Conservation (phyloP, 1,140 invertebrate genomes). For the Vollenhovia emeryi region DNA sequence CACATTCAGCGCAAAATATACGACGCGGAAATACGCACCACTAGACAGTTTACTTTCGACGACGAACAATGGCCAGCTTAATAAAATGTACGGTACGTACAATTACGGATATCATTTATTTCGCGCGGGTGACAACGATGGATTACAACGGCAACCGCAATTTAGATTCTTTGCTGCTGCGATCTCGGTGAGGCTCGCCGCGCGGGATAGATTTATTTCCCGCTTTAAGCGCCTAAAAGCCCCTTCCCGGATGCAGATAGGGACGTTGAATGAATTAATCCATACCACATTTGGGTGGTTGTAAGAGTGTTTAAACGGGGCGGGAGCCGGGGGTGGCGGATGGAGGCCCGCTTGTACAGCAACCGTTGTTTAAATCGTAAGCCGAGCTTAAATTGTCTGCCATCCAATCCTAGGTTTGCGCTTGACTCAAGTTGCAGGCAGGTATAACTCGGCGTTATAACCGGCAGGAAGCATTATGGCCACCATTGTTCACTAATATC, state of each 20-base stretch:
- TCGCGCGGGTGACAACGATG: slow-evolving; percentile 56
- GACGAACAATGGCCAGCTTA: slow-evolving; percentile 53
- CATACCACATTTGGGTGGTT: slow-evolving; percentile 59
- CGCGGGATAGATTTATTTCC: slow-evolving; percentile 60
- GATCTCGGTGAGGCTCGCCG: slow-evolving; percentile 53
- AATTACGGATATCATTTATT: slow-evolving; percentile 61
- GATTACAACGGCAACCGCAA: slow-evolving; percentile 60
- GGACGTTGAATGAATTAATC: slow-evolving; percentile 62
- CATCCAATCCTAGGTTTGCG: slow-evolving; percentile 57
- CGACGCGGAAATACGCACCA: slow-evolving; percentile 28
- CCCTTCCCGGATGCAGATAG: slow-evolving; percentile 57
- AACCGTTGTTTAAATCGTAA: slow-evolving; percentile 62
- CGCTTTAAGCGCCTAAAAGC: slow-evolving; percentile 56
- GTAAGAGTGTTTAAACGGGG: slow-evolving; percentile 58
- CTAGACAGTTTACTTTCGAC: slow-evolving; percentile 48
- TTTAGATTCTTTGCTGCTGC: slow-evolving; percentile 58
- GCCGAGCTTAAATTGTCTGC: slow-evolving; percentile 61
- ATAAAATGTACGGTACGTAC: slow-evolving; percentile 51
- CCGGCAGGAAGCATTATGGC: slow-evolving; percentile 61
- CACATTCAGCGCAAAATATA: slow-evolving; percentile 25
- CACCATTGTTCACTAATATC: slow-evolving; percentile 62
- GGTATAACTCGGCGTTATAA: slow-evolving; percentile 62
- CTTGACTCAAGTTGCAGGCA: slow-evolving; percentile 62
- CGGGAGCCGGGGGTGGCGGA: background rate
- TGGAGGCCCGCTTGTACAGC: slow-evolving; percentile 54